Percentiles rank a stretch among this genome's conserved stretches.
Conservation (phyloP, 2,113 vertebrate species). For the Poicephalus meyeri region DNA sequence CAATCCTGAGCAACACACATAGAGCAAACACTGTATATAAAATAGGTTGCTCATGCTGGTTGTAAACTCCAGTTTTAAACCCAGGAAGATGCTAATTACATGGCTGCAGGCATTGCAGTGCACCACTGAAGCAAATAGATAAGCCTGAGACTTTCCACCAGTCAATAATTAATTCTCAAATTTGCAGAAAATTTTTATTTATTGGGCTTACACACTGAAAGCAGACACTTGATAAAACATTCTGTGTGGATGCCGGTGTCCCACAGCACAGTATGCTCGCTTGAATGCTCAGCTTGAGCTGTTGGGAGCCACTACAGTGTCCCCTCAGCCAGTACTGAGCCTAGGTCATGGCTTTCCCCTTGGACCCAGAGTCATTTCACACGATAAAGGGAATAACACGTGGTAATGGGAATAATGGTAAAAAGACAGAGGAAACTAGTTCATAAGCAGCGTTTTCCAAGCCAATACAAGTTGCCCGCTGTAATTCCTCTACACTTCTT, state of each 20-base stretch:
- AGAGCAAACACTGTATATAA: background rate
- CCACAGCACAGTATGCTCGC: rapidly evolving
- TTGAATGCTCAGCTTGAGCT: background rate
- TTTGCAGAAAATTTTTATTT: background rate
- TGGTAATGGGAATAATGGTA: background rate
- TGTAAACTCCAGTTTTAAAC: background rate
- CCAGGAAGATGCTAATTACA: background rate
- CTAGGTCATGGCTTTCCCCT: background rate
- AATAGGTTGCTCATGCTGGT: background rate
- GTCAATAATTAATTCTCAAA: background rate
- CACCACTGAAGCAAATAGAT: background rate
- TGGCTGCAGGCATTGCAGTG: background rate
- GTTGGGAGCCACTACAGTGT: rapidly evolving
- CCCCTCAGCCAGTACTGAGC: rapidly evolving
- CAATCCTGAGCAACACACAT: background rate
- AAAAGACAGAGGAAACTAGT: rapidly evolving
- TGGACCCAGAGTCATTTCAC: background rate
- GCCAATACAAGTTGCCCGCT: rapidly evolving
- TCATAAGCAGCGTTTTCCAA: background rate
- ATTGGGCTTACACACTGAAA: background rate
- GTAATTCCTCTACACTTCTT: rapidly evolving
- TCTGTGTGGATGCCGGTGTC: background rate
- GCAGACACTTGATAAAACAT: rapidly evolving
- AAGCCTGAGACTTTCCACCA: background rate
- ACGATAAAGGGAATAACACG: background rate